These are phyloP conservation scores for Silurus lanzhouensis DNA, from an alignment of 2,797 vertebrate genomes.

Conservation along the genomic window DNA sequence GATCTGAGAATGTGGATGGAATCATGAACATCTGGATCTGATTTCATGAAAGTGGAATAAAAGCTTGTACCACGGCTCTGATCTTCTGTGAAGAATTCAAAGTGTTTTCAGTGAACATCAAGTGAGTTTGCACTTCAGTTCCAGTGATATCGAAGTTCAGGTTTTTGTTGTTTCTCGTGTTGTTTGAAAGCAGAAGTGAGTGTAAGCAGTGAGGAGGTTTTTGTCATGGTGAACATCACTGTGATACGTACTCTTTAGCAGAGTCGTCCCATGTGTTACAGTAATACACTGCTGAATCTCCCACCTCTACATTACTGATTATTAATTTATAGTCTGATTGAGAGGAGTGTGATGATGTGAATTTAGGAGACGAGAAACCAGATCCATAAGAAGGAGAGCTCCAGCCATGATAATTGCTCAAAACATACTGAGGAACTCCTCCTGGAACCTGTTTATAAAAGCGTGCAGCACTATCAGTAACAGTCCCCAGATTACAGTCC, in stretches of 20 bases:
- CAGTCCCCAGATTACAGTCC: conserved; percentile 61
- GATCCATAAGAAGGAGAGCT: neutral
- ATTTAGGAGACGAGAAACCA: conserved; percentile 46
- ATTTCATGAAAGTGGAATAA: no score
- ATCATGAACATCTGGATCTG: no score
- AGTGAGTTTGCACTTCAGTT: no score
- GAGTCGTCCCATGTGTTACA: neutral
- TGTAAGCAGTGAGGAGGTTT: conserved; percentile 7
- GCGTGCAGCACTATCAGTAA: accelerated
- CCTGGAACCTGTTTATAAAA: conserved; percentile 60
- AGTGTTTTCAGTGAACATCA: no score
- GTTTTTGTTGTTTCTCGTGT: no score
- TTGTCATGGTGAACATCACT: conserved; percentile 3
- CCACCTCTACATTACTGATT: conserved; percentile 55
- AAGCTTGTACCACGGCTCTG: no score
- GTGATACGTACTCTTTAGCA: neutral
- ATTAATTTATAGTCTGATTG: conserved; percentile 51
- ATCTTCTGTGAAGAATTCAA: no score
- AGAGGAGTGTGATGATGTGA: conserved; percentile 51
- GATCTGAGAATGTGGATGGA: no score
- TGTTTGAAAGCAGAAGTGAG: neutral
- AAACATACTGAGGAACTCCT: conserved; percentile 40
- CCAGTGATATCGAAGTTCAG: no score
- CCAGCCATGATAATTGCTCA: accelerated
- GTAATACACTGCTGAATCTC: neutral